These are phyloP conservation scores for Anastrepha ludens DNA, from an alignment of 1,140 invertebrate genomes.

Conservation along the genomic window DNA sequence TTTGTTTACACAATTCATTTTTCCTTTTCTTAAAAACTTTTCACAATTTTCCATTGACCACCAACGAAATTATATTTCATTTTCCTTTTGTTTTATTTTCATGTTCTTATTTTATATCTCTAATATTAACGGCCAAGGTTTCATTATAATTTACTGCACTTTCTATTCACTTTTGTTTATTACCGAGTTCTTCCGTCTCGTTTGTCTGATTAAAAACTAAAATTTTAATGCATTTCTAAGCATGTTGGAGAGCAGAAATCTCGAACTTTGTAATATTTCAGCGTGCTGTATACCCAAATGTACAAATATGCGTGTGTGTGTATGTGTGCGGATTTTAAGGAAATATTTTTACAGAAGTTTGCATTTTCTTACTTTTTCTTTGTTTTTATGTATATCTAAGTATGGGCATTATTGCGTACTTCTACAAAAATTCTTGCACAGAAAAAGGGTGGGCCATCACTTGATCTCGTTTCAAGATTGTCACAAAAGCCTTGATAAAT, in stretches of 20 bases:
- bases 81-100: background rate
- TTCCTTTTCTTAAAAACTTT: slow-evolving; percentile 14
- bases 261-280: background rate
- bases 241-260: background rate
- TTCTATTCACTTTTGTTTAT: slow-evolving; percentile 21
- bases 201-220: slow-evolving; percentile 49
- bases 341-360: too few species aligned
- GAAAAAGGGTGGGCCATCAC: too few species aligned
- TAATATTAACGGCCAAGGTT: slow-evolving; percentile 33
- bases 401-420: too few species aligned
- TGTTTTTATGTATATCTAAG: too few species aligned
- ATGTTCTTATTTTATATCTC: slow-evolving; percentile 23
- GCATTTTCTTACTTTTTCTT: too few species aligned
- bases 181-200: slow-evolving; percentile 18
- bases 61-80: slow-evolving; percentile 36
- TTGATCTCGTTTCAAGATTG: too few species aligned
- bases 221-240: slow-evolving; percentile 48
- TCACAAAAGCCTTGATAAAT: too few species aligned
- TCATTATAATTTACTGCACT: slow-evolving; percentile 40
- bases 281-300: background rate
- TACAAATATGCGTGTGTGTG: background rate
- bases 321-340: background rate
- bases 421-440: too few species aligned
- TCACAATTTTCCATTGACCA: slow-evolving; percentile 23
- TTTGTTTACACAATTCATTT: slow-evolving; percentile 39